phyloP scores from a whole-genome alignment of 2,797 vertebrate genomes.

The Rhabdomys pumilio region DNA sequence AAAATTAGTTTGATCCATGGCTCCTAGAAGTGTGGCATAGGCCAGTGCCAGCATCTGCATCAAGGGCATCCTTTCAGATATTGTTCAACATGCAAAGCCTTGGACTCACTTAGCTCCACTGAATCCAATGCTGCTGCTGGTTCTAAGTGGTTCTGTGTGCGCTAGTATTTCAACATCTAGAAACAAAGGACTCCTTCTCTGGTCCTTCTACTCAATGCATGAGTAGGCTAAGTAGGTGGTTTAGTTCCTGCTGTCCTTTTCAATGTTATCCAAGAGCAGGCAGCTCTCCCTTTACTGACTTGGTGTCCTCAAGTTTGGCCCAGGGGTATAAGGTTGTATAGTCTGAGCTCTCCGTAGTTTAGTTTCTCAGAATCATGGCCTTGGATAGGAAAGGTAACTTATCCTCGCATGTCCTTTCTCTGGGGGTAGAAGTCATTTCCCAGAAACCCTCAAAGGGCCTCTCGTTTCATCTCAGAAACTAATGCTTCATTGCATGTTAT shows the following conservation, averaged over 20 bases:
- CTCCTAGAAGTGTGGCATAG: not conserved
- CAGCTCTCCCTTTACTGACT: not conserved
- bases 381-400: not conserved
- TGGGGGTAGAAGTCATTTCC: not conserved
- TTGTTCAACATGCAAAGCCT: not conserved
- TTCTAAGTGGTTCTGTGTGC: not conserved
- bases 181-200: not conserved
- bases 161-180: not conserved
- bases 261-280: not conserved
- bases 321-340: not conserved
- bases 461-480: not conserved
- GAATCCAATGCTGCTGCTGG: not conserved
- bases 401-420: not conserved
- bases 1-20: not conserved
- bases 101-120: not conserved
- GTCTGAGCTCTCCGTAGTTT: not conserved
- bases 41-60: not conserved
- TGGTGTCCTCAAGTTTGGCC: not conserved
- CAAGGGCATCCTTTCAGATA: not conserved
- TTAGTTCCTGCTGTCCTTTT: not conserved
- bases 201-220: not conserved
- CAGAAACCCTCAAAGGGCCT: not conserved
- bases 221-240: not conserved
- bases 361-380: not conserved
- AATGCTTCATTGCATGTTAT: not conserved